These are phyloP conservation scores for Macropus fuliginosus DNA, from an alignment of 2,797 vertebrate genomes.

Conservation along the genomic window DNA sequence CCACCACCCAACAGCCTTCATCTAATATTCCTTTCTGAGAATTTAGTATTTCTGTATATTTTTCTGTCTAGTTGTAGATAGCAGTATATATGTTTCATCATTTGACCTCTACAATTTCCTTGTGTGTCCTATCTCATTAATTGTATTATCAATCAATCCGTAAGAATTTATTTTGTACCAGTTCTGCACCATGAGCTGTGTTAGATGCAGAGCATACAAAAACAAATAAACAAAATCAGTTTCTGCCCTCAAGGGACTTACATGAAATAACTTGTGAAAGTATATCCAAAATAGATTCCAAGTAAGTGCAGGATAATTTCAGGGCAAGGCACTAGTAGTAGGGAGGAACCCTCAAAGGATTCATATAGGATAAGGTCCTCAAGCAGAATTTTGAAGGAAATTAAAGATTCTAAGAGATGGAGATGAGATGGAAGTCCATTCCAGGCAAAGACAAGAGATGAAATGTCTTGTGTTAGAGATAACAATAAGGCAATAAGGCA, in stretches of 20 bases:
- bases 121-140: neutral
- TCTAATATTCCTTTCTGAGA: neutral
- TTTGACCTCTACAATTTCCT: neutral
- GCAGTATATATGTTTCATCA: neutral
- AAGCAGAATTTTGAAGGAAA: neutral
- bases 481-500: neutral
- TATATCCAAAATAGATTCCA: neutral
- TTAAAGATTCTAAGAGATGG: neutral
- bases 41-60: neutral
- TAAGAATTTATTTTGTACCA: neutral
- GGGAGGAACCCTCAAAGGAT: neutral
- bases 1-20: neutral
- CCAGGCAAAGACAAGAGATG: neutral
- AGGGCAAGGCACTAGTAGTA: neutral
- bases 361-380: neutral
- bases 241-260: neutral
- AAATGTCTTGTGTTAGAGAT: neutral
- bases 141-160: neutral
- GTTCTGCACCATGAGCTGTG: neutral
- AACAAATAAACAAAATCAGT: neutral
- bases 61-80: slow-evolving; percentile 14
- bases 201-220: neutral
- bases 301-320: neutral
- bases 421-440: neutral
- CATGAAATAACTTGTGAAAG: neutral